A percentile compares a stretch with the other conserved stretches of the same genome.
Evolutionary conservation across 2,797 vertebrate species (phyloP).

Genomic region (Denticeps clupeoides): DNA sequence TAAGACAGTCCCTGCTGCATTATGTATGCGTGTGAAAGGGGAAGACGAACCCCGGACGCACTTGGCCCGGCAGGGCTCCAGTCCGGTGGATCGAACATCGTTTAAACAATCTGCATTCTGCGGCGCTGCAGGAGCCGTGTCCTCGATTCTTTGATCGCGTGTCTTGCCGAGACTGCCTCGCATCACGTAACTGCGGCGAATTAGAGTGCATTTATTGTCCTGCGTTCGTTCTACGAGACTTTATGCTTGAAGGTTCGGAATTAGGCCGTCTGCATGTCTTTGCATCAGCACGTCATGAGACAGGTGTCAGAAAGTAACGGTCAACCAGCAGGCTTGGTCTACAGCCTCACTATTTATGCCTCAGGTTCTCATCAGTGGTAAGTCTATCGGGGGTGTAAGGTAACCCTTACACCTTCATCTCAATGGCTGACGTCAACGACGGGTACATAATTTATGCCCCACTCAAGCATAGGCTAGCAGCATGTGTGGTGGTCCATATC

Average conservation of each 20-base stretch:
- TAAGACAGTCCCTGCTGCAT: constrained; percentile 21
- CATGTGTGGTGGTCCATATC: constrained; percentile 10
- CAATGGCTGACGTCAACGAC: constrained; percentile 42
- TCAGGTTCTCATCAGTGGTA: constrained; percentile 52
- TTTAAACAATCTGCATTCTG: no score
- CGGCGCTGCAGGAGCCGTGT: no score
- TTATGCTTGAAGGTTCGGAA: constrained; percentile 3
- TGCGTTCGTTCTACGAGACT: background rate
- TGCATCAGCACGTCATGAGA: constrained; percentile 21
- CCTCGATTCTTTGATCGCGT: no score
- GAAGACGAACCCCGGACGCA: constrained; percentile 2
- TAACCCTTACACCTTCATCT: constrained; percentile 28
- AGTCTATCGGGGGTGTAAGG: constrained; percentile 54
- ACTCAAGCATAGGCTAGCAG: constrained; percentile 26
- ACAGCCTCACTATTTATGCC: constrained; percentile 27
- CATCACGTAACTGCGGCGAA: no score
- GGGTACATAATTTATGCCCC: constrained; percentile 52
- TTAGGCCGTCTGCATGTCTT: constrained; percentile 8
- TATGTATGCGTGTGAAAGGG: constrained; percentile 20
- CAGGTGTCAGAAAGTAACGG: constrained; percentile 14
- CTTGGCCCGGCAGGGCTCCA: background rate
- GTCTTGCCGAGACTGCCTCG: no score
- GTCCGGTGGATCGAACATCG: background rate
- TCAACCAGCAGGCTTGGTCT: constrained; percentile 22
- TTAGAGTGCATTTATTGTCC: no score